phyloP scores from a whole-genome alignment of 1,140 invertebrate species.

The Drosophila biarmipes region DNA sequence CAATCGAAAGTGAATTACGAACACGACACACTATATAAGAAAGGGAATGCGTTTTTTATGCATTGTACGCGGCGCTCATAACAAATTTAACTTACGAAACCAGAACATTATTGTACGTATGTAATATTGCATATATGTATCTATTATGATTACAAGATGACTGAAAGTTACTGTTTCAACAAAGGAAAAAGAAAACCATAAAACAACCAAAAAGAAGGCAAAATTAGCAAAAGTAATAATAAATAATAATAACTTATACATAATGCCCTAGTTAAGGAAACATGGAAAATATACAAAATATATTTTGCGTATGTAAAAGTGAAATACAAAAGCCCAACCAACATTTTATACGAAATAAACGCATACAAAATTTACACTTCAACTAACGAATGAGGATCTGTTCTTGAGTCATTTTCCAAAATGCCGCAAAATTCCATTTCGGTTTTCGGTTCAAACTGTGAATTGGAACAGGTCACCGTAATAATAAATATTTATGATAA shows the following conservation, averaged over 20 bases:
- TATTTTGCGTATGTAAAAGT: slow-evolving; percentile 77
- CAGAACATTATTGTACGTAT: slow-evolving; percentile 68
- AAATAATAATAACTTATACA: slow-evolving; percentile 61
- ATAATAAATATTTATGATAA: slow-evolving; percentile 36
- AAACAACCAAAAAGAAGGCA: slow-evolving; percentile 33
- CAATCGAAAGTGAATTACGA: slow-evolving; percentile 44
- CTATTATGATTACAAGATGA: slow-evolving; percentile 80
- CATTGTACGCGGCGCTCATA: slow-evolving; percentile 75
- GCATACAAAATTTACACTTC: slow-evolving; percentile 62
- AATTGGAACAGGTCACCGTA: slow-evolving; percentile 24
- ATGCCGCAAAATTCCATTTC: slow-evolving; percentile 34
- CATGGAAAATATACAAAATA: slow-evolving; percentile 72
- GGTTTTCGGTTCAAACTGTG: slow-evolving; percentile 34
- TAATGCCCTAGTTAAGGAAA: slow-evolving; percentile 57
- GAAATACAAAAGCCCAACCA: slow-evolving; percentile 50
- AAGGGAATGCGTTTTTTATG: slow-evolving; percentile 69
- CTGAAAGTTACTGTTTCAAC: slow-evolving; percentile 82
- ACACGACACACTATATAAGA: slow-evolving; percentile 82
- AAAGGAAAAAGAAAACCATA: slow-evolving; percentile 24
- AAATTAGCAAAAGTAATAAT: slow-evolving; percentile 69
- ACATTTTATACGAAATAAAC: slow-evolving; percentile 66
- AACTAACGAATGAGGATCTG: slow-evolving; percentile 40
- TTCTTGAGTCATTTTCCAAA: slow-evolving; percentile 41
- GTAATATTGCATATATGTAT: slow-evolving; percentile 71
- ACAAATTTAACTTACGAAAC: slow-evolving; percentile 56